Evolutionary conservation across 1,140 invertebrate species (phyloP), one percentile per base, ranked within the genome.

Genomic region (Mercenaria mercenaria): DNA sequence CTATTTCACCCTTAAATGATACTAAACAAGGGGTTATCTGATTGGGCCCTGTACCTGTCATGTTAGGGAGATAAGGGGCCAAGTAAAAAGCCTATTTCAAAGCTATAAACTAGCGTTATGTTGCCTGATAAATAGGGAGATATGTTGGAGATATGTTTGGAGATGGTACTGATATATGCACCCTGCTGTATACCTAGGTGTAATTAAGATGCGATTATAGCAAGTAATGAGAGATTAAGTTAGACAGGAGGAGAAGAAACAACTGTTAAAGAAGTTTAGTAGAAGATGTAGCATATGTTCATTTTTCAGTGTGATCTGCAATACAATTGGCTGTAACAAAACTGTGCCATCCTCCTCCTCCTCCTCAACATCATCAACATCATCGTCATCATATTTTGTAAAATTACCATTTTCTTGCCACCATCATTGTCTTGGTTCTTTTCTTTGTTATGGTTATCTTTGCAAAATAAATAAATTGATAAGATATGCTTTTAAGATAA

Each of bases 61-160:
- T 59, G 52, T 82, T 37, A 18, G 34, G 32, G 18, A 64, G 80
- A 64, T 82, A 82, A 56, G 59, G 50, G 37, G 52, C 56, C 37
- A n/a, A 39, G 52, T 34, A 37, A 13, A 29, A 43, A 26, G 34
- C 10, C 37, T 64, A 82, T 82, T 64, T 56, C 39, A 82, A 32
- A 82, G 80, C 80, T 61, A 82, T 85, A 47, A 85, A 85, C 10
- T 41, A 85, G 43, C 41, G 52, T n/a, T 74, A 85, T 59, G 41
- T 72, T 77, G 41, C 50, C 1, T 50, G 74, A 50, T 77, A 50
- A 77, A 18, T 50, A 52, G 0, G 2, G 0, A 37, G 50, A 50
- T 77, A 77, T 77, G 74, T 52, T 52, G 2, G 41, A 77, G 50
- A 77, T 77, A 15, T 8, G 6, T 41, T 52, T 50, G 2, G 41